A percentile compares a stretch with the other conserved stretches of the same genome.
Conservation (phyloP, 2,797 vertebrate genomes). For the Sardinella longiceps region DNA sequence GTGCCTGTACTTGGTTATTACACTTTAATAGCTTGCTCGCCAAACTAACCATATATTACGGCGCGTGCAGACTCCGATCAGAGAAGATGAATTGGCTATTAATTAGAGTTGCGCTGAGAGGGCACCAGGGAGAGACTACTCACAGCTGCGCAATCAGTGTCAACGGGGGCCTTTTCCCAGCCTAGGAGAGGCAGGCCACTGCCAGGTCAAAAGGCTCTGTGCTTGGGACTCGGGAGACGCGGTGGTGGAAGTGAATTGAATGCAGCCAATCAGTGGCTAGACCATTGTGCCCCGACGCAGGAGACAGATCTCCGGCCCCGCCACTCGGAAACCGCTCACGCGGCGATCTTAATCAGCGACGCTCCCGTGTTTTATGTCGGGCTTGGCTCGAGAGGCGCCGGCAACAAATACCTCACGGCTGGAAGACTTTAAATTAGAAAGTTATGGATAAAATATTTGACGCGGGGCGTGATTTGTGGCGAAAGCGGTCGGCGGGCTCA, state of each 20-base stretch:
- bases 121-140: constrained; percentile 85
- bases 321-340: constrained; percentile 24
- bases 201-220: constrained; percentile 70
- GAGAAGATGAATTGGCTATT: constrained; percentile 88
- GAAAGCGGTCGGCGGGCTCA: constrained; percentile 79
- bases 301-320: constrained; percentile 22
- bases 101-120: constrained; percentile 87
- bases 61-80: constrained; percentile 84
- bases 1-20: constrained; percentile 86
- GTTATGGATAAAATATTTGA: constrained; percentile 81
- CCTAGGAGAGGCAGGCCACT: constrained; percentile 71
- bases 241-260: constrained; percentile 51
- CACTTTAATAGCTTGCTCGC: constrained; percentile 87
- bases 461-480: constrained; percentile 76
- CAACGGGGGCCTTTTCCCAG: constrained; percentile 76
- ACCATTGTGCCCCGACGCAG: background rate
- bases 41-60: constrained; percentile 88
- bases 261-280: constrained; percentile 50
- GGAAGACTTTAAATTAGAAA: constrained; percentile 76
- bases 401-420: constrained; percentile 76
- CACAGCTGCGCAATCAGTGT: constrained; percentile 83
- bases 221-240: background rate
- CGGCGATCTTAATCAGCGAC: constrained; percentile 31
- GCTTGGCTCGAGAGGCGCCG: constrained; percentile 48
- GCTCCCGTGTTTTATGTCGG: background rate